These are phyloP conservation scores for Eupithecia centaureata DNA, from an alignment of 2,888 invertebrate genomes.

Conservation along the genomic window DNA sequence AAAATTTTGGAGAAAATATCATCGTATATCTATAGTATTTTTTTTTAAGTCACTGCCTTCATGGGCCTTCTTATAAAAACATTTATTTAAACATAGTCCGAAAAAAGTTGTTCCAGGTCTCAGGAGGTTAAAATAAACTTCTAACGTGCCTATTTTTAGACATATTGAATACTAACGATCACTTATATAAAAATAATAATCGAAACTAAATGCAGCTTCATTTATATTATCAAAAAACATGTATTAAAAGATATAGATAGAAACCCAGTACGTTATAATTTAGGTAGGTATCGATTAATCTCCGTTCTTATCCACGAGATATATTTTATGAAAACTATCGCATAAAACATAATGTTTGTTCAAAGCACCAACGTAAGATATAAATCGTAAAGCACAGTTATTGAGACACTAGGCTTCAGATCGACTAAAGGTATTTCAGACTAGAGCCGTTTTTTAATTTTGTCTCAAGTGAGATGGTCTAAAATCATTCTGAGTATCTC, in stretches of 20 bases:
- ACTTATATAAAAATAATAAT: no score
- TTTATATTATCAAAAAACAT: no score
- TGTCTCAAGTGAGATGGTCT: no score
- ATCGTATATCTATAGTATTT: no score
- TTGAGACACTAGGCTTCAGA: constrained; percentile 25
- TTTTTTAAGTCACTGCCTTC: not conserved
- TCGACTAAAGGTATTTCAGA: constrained; percentile 29
- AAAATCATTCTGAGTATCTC: no score
- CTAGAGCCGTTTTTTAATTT: not conserved
- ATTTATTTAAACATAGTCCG: not conserved
- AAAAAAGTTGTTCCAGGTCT: constrained; percentile 2
- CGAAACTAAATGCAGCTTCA: no score
- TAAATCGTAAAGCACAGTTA: constrained; percentile 30
- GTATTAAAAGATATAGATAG: no score
- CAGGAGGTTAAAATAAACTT: constrained; percentile 3
- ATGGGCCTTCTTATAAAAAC: not conserved
- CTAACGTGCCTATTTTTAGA: no score
- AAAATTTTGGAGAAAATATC: no score
- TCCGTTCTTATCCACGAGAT: not conserved
- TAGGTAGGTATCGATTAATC: not conserved
- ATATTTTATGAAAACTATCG: constrained; percentile 13
- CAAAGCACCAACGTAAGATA: constrained; percentile 20
- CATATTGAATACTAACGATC: no score
- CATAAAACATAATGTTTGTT: constrained; percentile 9
- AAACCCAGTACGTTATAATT: not conserved